A percentile compares a stretch with the other conserved stretches of the same genome.
Conservation (phyloP, 2,797 vertebrate species). For the Danio albolineatus region DNA sequence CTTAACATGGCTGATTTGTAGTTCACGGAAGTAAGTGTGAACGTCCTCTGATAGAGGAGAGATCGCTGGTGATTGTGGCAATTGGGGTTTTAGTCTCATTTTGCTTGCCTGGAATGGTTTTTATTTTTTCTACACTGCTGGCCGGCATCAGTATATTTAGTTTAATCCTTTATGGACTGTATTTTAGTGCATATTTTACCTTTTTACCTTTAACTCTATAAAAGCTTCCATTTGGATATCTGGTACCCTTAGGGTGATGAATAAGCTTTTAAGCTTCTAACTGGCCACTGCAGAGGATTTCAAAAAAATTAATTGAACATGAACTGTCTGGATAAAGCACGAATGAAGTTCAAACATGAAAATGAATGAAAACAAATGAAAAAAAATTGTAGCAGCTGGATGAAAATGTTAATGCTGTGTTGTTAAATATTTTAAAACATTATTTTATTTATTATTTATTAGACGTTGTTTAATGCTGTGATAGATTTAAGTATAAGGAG, state of each 20-base stretch:
- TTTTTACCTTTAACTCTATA: constrained; percentile 23
- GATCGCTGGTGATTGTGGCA: too few relatives aligned
- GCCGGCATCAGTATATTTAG: not conserved
- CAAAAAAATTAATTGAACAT: not conserved
- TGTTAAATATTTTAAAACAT: not conserved
- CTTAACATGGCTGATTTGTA: too few relatives aligned
- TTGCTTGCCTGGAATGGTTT: not conserved
- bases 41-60: too few relatives aligned
- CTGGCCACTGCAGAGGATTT: not conserved
- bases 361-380: too few relatives aligned
- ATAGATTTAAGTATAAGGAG: too few relatives aligned
- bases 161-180: constrained; percentile 17
- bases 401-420: not conserved
- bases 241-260: constrained; percentile 22
- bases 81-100: not conserved
- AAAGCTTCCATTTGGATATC: constrained; percentile 45
- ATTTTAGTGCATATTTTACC: constrained; percentile 14
- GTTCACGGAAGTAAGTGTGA: too few relatives aligned
- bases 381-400: not conserved
- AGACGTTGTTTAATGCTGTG: too few relatives aligned
- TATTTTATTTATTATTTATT: too few relatives aligned
- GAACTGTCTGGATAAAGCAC: not conserved
- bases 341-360: too few relatives aligned
- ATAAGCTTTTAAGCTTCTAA: constrained; percentile 27
- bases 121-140: not conserved